Evolutionary conservation across 2,113 vertebrate species (phyloP).

Genomic region (Takifugu bimaculatus): DNA sequence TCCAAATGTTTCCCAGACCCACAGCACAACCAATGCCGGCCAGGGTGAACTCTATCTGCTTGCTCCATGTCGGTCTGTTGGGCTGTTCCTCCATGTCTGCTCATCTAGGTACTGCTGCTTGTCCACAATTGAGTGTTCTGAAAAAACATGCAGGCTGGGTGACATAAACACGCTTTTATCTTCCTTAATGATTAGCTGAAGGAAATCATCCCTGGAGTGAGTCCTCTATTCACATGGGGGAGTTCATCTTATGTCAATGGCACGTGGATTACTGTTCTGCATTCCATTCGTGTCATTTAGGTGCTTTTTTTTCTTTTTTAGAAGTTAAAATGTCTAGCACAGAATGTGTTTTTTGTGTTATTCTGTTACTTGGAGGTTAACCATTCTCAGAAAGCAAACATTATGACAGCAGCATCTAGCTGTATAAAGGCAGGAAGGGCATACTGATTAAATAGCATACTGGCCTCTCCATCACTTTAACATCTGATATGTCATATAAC

Average conservation of each 20-base stretch:
- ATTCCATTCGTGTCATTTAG: neutral
- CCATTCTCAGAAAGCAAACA: too few relatives aligned
- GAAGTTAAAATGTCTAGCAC: too few relatives aligned
- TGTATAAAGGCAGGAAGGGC: too few relatives aligned
- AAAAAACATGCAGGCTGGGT: conserved; percentile 19
- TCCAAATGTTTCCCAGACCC: conserved; percentile 76
- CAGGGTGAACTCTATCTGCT: conserved; percentile 77
- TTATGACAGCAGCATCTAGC: too few relatives aligned
- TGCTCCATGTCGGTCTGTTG: conserved; percentile 72
- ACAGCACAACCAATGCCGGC: conserved; percentile 75
- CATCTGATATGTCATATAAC: too few relatives aligned
- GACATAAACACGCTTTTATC: conserved; percentile 60
- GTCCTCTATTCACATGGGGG: neutral
- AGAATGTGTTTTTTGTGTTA: neutral
- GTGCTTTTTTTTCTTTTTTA: neutral
- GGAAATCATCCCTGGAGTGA: conserved; percentile 13
- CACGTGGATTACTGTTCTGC: neutral
- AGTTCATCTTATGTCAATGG: neutral
- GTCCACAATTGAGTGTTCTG: conserved; percentile 15
- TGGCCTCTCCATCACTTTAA: too few relatives aligned
- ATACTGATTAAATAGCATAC: too few relatives aligned
- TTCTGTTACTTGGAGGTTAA: too few relatives aligned
- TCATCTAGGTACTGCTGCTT: neutral
- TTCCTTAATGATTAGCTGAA: conserved; percentile 74
- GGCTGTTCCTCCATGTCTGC: conserved; percentile 42